Base-by-base conservation (phyloP, 1,140 invertebrate species). In the Calephelis nemesis region DNA sequence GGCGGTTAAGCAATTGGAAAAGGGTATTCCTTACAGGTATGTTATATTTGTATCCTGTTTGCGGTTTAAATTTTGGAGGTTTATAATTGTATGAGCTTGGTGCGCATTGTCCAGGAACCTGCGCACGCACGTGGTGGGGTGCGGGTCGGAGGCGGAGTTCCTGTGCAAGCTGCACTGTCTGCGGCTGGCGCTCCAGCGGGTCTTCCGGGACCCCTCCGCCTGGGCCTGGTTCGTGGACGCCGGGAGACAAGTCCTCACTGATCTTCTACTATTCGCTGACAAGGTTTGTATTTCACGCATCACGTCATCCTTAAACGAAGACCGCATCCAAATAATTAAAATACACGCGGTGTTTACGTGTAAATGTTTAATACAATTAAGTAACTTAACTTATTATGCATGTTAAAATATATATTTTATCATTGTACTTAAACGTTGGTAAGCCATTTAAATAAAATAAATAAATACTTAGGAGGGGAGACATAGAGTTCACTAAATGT, bases 101-200 rank as follows among this genome's bases (percentile, higher is more conserved):
- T 15, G 13, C 40, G 54, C 0, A 8, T 70, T 7, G 77, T 64
- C 47, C 83, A 87, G 96, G 76, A 95, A 94, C 60, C 91, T 97
- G 62, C 95, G 98, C 64, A 97, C 97, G 0, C 97, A 98, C 74
- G 91, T 98, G 74, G 96, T 98, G 11, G 94, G 95, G 65, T 99
- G 98, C 88, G 94, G 95, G 40, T 97, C 96, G n/a, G 97, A 98
- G 85, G 94, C 95, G 15, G 98, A 99, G 91, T 99, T 98, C 92
- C 92, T 99, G 71, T 97, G 97, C 15, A 99, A 99, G 93, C 93
- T 99, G 42, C 96, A 98, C 80, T 99, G 98, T 84, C 90, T 98
- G 49, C 94, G 98, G 50, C 92, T 96, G 65, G 98, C 97, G 45
- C 97, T 98, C 85, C 95, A 96, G 78, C 93, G 94, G 78, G 93